phyloP scores from a whole-genome alignment of 2,888 invertebrate species.

The Leucozona laternaria region DNA sequence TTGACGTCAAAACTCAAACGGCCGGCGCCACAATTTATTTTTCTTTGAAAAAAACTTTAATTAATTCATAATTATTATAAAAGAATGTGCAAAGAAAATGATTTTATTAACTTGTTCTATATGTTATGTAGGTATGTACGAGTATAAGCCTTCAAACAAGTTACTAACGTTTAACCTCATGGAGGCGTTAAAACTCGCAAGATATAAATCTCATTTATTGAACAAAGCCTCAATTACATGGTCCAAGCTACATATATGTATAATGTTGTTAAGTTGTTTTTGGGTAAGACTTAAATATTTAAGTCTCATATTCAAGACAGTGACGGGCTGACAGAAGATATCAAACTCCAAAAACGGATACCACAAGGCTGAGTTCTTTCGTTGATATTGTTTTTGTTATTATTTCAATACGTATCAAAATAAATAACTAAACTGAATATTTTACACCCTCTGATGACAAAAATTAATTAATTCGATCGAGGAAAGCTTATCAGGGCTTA shows the following conservation, averaged over 20 bases:
- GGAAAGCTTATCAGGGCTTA: too few relatives aligned
- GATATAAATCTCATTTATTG: conserved; percentile 22
- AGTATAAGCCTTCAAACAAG: conserved; percentile 4
- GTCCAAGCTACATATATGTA: neutral
- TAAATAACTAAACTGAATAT: too few relatives aligned
- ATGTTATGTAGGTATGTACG: too few relatives aligned
- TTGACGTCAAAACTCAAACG: conserved; percentile 3
- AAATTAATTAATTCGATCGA: too few relatives aligned
- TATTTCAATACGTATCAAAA: too few relatives aligned
- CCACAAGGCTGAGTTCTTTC: neutral
- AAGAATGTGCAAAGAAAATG: conserved; percentile 20
- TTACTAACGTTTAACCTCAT: conserved; percentile 15
- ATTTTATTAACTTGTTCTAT: conserved; percentile 26
- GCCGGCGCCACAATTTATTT: conserved; percentile 13
- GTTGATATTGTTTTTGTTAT: neutral
- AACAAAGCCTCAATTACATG: conserved; percentile 18
- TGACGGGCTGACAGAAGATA: neutral
- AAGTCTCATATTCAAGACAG: conserved; percentile 2
- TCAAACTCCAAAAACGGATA: neutral
- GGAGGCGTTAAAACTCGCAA: conserved; percentile 11
- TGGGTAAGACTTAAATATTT: neutral
- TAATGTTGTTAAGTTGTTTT: neutral
- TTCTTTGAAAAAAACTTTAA: neutral
- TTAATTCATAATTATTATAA: conserved; percentile 14
- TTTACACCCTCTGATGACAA: too few relatives aligned